Evolutionary conservation across 2,797 vertebrate species (phyloP).

Genomic region (Psittacula echo): DNA sequence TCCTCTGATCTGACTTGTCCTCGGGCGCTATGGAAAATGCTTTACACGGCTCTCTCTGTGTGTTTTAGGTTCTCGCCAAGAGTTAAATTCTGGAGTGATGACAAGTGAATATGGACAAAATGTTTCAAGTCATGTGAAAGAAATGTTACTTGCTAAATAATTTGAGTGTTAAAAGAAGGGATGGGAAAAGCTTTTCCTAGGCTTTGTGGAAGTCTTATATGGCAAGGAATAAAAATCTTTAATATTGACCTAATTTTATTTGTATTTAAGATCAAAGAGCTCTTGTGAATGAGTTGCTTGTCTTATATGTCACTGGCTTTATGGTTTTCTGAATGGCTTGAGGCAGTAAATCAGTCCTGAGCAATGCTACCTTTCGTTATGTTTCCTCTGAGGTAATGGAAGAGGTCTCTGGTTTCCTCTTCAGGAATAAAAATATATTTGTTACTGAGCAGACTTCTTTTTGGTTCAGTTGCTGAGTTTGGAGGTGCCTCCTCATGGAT

Average conservation of each 20-base stretch:
- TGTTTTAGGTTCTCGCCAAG: not conserved
- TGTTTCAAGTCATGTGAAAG: conserved; percentile 53
- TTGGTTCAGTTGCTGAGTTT: not conserved
- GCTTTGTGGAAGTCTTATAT: conserved; percentile 23
- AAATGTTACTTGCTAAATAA: conserved; percentile 51
- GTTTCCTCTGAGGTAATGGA: conserved; percentile 50
- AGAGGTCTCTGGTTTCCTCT: conserved; percentile 19
- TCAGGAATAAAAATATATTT: not conserved
- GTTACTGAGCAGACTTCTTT: not conserved
- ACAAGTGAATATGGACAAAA: conserved; percentile 25
- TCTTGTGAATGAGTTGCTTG: conserved; percentile 50
- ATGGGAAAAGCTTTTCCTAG: conserved; percentile 15
- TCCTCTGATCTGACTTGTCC: not conserved
- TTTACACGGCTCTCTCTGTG: not conserved
- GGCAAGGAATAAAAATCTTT: conserved; percentile 58
- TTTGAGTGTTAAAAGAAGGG: conserved; percentile 25
- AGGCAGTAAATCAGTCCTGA: conserved; percentile 39
- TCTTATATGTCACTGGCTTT: conserved; percentile 35
- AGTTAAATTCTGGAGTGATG: conserved; percentile 1
- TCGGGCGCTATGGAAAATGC: not conserved
- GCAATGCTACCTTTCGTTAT: conserved; percentile 34
- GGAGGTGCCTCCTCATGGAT: not conserved
- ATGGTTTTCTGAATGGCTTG: conserved; percentile 49
- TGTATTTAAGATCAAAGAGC: conserved; percentile 53
- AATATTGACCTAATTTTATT: conserved; percentile 65